Evolutionary conservation across 2,888 invertebrate genomes (phyloP).

Genomic region (Nesidiocoris tenuis): DNA sequence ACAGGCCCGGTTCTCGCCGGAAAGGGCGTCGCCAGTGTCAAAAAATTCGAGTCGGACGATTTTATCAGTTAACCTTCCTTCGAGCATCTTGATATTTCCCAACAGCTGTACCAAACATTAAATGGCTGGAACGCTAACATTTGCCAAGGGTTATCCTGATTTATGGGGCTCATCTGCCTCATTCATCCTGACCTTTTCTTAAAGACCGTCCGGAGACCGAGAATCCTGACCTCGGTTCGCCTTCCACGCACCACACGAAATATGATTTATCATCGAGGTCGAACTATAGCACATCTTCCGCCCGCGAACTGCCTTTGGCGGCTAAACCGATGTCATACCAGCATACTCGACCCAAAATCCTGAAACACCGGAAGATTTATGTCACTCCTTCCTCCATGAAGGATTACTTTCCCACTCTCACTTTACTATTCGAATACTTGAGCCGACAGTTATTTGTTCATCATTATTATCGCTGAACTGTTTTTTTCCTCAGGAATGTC

Average conservation of each 20-base stretch:
- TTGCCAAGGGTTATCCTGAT: conserved; percentile 1
- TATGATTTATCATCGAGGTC: neutral
- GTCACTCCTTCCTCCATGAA: too few relatives aligned
- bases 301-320: neutral
- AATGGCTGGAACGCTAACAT: conserved; percentile 2
- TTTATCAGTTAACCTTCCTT: too few relatives aligned
- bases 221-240: neutral
- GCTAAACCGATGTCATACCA: neutral
- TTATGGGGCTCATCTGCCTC: neutral
- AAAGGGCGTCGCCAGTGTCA: too few relatives aligned
- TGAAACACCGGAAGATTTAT: too few relatives aligned
- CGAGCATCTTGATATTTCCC: neutral
- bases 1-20: too few relatives aligned
- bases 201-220: neutral
- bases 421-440: too few relatives aligned
- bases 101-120: neutral
- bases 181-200: conserved; percentile 1
- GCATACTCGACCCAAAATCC: too few relatives aligned
- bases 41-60: too few relatives aligned
- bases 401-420: too few relatives aligned
- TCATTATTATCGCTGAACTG: too few relatives aligned
- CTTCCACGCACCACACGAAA: neutral
- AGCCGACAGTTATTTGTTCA: too few relatives aligned
- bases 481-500: too few relatives aligned
- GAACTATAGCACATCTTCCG: neutral